Conservation (phyloP, 2,797 vertebrate species). For the Falco columbarius region DNA sequence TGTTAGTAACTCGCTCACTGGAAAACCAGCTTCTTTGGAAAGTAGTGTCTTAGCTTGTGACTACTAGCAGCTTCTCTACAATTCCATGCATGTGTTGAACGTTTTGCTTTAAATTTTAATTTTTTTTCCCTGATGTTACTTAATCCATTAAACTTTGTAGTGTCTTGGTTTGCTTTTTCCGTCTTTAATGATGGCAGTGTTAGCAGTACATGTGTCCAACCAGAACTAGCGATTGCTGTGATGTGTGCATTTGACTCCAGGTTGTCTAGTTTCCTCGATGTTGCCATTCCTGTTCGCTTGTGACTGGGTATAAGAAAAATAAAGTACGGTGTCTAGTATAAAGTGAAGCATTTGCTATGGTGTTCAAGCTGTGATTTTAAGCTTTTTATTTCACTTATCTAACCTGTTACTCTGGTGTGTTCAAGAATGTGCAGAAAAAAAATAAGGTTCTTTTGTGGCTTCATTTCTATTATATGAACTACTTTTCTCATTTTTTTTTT, state of each 20-base stretch:
- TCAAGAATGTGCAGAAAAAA: not conserved
- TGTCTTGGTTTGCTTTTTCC: not conserved
- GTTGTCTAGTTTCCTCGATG: not conserved
- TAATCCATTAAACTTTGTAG: not conserved
- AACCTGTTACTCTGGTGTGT: not conserved
- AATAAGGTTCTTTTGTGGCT: not conserved
- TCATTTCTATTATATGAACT: not conserved
- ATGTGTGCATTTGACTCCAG: not conserved
- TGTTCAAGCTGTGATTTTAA: not conserved
- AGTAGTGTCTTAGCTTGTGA: not conserved
- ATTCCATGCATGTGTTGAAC: not conserved
- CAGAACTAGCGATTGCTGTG: not conserved
- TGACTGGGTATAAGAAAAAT: not conserved
- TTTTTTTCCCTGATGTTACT: not conserved
- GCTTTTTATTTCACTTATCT: not conserved
- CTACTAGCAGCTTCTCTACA: not conserved
- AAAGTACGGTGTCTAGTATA: not conserved
- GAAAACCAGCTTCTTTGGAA: not conserved
- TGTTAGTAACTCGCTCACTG: not conserved
- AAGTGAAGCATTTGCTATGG: not conserved
- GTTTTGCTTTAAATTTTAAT: not conserved
- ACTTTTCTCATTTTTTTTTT: not conserved
- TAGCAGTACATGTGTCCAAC: not conserved
- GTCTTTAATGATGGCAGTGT: not conserved
- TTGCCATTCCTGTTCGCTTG: not conserved